Evolutionary conservation across 2,113 vertebrate genomes (phyloP).

Genomic region (Protomyctophum bolini): DNA sequence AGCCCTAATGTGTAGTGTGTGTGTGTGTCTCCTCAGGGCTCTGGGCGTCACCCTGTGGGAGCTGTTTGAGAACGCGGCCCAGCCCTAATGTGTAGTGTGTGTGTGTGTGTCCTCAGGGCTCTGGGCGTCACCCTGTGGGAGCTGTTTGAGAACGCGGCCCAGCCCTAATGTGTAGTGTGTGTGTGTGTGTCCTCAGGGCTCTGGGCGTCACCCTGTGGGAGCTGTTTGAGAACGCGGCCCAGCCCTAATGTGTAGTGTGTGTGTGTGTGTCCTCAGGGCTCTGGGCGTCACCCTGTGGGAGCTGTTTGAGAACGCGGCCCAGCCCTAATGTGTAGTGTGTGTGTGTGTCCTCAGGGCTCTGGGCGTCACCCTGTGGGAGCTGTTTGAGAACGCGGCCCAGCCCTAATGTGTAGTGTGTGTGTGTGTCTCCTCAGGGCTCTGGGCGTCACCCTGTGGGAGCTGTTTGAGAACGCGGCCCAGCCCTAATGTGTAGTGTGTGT

Average conservation of each 20-base stretch:
- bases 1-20: constrained; percentile 88
- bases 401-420: constrained; percentile 86
- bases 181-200: constrained; percentile 78
- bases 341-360: constrained; percentile 82
- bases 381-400: constrained; percentile 86
- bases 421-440: constrained; percentile 82
- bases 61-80: constrained; percentile 86
- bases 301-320: constrained; percentile 86
- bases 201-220: constrained; percentile 95
- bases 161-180: constrained; percentile 88
- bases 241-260: constrained; percentile 88
- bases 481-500: constrained; percentile 86
- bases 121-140: constrained; percentile 95
- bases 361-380: constrained; percentile 94
- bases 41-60: constrained; percentile 95
- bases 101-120: constrained; percentile 78
- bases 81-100: constrained; percentile 88
- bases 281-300: constrained; percentile 95
- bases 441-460: constrained; percentile 94
- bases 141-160: constrained; percentile 86
- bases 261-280: constrained; percentile 78
- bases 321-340: constrained; percentile 85
- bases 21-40: constrained; percentile 78
- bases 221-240: constrained; percentile 86
- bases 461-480: constrained; percentile 86